Percentiles rank a stretch among this genome's conserved stretches.
phyloP scores from a whole-genome alignment of 2,113 vertebrate species.

The Cygnus atratus region DNA sequence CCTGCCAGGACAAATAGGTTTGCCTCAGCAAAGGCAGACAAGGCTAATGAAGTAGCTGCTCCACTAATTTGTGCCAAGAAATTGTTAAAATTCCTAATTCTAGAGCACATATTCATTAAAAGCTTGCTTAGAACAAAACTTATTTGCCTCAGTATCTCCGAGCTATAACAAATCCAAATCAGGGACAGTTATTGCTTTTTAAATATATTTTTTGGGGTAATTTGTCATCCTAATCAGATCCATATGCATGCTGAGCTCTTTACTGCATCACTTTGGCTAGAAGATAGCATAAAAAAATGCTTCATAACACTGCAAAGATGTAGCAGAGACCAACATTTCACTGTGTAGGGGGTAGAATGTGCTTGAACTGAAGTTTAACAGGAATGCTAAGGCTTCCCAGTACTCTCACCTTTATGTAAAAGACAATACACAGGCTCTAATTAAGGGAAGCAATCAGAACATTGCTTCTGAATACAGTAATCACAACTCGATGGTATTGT shows the following conservation, averaged over 20 bases:
- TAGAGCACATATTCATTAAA: not conserved
- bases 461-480: not conserved
- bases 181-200: not conserved
- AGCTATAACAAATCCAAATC: not conserved
- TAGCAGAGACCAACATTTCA: not conserved
- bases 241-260: not conserved
- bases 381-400: not conserved
- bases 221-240: not conserved
- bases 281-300: not conserved
- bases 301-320: not conserved
- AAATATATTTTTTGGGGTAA: too few species aligned
- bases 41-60: not conserved
- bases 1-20: not conserved
- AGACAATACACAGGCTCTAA: not conserved
- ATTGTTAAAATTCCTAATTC: not conserved
- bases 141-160: not conserved
- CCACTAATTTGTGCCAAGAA: not conserved
- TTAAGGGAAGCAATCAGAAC: not conserved
- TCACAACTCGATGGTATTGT: not conserved
- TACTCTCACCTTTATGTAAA: not conserved
- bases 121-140: not conserved
- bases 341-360: not conserved
- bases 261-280: not conserved
- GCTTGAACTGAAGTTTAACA: not conserved
- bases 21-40: not conserved